Base-by-base conservation (phyloP, 2,888 invertebrate genomes). In the Blastobasis lacticolella region DNA sequence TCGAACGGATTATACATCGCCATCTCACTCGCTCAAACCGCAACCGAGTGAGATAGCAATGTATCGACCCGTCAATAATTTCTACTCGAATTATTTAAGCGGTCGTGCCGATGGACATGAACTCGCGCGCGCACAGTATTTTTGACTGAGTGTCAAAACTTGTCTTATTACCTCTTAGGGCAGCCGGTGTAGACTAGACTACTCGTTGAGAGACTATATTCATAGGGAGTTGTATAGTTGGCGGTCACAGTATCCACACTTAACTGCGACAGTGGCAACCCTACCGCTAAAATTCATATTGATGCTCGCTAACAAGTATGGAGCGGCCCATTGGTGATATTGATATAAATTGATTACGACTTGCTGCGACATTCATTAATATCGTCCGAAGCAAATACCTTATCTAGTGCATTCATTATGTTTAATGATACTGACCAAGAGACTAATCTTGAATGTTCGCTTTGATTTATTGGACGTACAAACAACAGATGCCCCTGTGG, bases 271-370 rank as follows among this genome's bases (percentile, higher is more conserved):
- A 10, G 46, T 51, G 67, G 7, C 79, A 85, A 52, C 87, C 87
- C 86, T 87, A 72, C 1, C 40, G 58, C 67, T 81, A 71, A 79
- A 82, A 77, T 82, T 82, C 79, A 81, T 78, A 84, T 83, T 81
- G 81, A 82, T 79, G 73, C 73, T 64, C 65, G 70, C 80, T 78
- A 84, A 84, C 84, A 86, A 83, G 78, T 70, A 71, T 75, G 72
- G 69, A 75, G 69, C 71, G 65, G 71, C 60, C 78, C 78, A 85
- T 82, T 83, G 83, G 78, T 79, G 75, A 81, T 88, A 87, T 87
- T 88, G 85, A 88, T 87, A 87, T 87, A 85, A 88, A 88, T 88
- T 87, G 85, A 84, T 86, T 80, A 81, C 70, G 75, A 73, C 74
- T 81, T 75, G 80, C 81, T 76, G 79, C 78, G 77, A 79, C 81